Conservation (phyloP, 1,140 invertebrate species). For the Drosophila teissieri region DNA sequence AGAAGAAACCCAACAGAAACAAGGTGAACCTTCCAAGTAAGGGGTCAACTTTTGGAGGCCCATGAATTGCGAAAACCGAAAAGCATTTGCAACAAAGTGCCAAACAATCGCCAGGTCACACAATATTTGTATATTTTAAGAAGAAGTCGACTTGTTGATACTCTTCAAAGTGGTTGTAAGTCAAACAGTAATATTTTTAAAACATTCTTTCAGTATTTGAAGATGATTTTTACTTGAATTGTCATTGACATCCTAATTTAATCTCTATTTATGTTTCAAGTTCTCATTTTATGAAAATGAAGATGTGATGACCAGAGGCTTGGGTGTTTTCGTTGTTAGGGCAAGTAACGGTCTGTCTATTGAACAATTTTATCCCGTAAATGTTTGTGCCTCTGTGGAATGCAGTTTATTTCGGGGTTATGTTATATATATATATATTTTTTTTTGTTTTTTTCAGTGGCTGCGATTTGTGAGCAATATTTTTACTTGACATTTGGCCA, state of each 20-base stretch:
- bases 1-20: constrained; percentile 15
- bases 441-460: constrained; percentile 1
- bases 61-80: constrained; percentile 23
- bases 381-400: constrained; percentile 44
- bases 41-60: constrained; percentile 14
- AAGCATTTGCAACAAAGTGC: constrained; percentile 24
- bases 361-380: constrained; percentile 58
- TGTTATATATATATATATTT: too few species aligned
- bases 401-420: constrained; percentile 23
- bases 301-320: too few species aligned
- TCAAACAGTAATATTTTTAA: too few species aligned
- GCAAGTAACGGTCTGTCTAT: constrained; percentile 16
- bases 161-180: background rate
- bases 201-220: too few species aligned
- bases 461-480: constrained; percentile 32
- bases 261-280: background rate
- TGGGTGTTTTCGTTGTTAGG: background rate
- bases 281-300: background rate
- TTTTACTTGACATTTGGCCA: constrained; percentile 58
- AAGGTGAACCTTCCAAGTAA: constrained; percentile 11
- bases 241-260: too few species aligned
- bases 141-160: background rate
- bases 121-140: background rate
- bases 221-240: too few species aligned
- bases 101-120: constrained; percentile 32